phyloP scores from a whole-genome alignment of 2,888 invertebrate genomes.

The Scaptomyza polygonia region DNA sequence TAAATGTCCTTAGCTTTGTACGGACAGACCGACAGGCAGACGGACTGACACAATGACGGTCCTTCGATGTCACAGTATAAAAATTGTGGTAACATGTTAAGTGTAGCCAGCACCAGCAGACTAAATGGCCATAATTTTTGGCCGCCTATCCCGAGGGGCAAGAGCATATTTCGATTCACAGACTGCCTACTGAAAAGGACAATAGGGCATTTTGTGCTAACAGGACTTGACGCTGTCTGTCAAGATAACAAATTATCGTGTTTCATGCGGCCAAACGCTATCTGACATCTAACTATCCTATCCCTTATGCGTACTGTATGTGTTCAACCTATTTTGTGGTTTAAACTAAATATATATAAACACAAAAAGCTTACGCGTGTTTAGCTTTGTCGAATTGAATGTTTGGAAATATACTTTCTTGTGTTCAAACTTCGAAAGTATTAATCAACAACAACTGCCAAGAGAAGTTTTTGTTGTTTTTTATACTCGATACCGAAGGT shows the following conservation, averaged over 20 bases:
- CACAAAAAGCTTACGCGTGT: slow-evolving; percentile 42
- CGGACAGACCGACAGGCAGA: too few species aligned
- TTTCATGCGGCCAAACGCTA: slow-evolving; percentile 44
- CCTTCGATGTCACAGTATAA: too few species aligned
- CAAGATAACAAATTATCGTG: slow-evolving; percentile 54
- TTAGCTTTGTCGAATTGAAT: background rate
- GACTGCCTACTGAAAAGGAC: slow-evolving; percentile 17
- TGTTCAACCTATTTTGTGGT: slow-evolving; percentile 13
- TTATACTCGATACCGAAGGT: too few species aligned
- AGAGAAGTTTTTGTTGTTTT: slow-evolving; percentile 17
- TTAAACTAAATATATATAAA: slow-evolving; percentile 3
- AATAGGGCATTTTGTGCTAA: background rate
- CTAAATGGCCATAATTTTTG: slow-evolving; percentile 10
- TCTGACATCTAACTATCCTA: slow-evolving; percentile 10
- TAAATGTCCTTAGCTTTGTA: too few species aligned
- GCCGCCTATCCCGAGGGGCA: slow-evolving; percentile 17
- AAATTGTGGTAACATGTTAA: background rate
- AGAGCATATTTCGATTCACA: slow-evolving; percentile 57
- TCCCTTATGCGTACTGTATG: slow-evolving; percentile 7
- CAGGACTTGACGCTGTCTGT: slow-evolving; percentile 1
- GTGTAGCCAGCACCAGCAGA: background rate
- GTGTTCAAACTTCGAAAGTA: slow-evolving; percentile 44
- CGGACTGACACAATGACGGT: too few species aligned
- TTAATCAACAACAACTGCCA: slow-evolving; percentile 76
- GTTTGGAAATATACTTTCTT: slow-evolving; percentile 22